Evolutionary conservation across 2,113 vertebrate species (phyloP), one percentile per base, ranked within the genome.

Genomic region (Grammomys dolichurus): DNA sequence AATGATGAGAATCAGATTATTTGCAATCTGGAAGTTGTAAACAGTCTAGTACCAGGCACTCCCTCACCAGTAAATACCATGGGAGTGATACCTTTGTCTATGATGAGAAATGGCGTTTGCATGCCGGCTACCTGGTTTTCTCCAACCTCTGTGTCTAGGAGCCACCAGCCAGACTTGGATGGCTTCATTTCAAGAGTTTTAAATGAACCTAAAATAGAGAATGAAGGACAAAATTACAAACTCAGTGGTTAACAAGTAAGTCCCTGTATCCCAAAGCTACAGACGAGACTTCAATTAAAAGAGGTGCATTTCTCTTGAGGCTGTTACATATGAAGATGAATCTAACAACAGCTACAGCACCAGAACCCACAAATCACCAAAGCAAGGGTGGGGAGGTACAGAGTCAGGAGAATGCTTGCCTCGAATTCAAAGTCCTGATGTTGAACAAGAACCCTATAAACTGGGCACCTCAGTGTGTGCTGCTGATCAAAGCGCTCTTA

Each of bases 121-220:
- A 99, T 99, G 96, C 99, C 99, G 89, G 97, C 99, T 98, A 98
- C 98, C 86, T 99, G 99, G 96, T 98, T 98, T 76, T 99, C 98
- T 67, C 99, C 99, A 36, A 99, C 98, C 97, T 99, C 99, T 20
- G 99, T 99, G 96, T 99, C 98, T 92, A 99, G 98, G 95, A 99
- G 99, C 99, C 99, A 99, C 95, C 99, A 98, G 22, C 99, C 99
- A 73, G 99, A 98, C 98, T 98, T 99, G 78, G 99, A 99, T 54
- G 99, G 99, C 87, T 97, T 98, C 99, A 99, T 99, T 98, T 99
- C 99, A 96, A 99, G 97, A 94, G 99, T 99, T 80, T 98, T 98
- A 98, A 99, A 99, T 60, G 98, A 98, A 72, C 99, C 99, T 99
- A 97, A 58, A 97, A 97, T 91, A 94, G 78, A 93, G 46, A 97